Conservation (phyloP, 2,113 vertebrate species). For the Xenus cinereus region DNA sequence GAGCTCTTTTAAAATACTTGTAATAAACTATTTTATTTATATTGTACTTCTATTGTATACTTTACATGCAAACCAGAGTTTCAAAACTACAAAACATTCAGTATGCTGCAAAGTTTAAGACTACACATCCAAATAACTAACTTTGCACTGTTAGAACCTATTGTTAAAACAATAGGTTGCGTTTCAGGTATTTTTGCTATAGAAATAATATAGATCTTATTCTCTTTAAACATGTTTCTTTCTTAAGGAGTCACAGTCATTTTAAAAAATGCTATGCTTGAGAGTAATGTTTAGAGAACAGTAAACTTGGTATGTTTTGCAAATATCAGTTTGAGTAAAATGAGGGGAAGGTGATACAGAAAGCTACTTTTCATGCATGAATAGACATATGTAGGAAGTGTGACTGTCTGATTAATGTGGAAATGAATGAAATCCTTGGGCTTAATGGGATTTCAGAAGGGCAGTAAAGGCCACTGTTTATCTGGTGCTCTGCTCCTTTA, state of each 20-base stretch:
- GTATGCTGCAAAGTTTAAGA: conserved; percentile 1
- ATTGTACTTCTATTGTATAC: conserved; percentile 9
- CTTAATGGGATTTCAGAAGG: not conserved
- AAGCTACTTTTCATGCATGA: not conserved
- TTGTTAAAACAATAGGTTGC: not conserved
- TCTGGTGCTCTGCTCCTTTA: not conserved
- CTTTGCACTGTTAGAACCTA: not conserved
- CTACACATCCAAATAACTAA: not conserved
- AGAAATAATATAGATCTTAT: not conserved
- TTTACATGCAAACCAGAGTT: not conserved
- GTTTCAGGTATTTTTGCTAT: conserved; percentile 17
- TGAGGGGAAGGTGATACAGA: not conserved
- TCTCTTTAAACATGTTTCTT: not conserved
- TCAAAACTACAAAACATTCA: not conserved
- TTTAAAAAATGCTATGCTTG: not conserved
- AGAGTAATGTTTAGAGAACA: not conserved
- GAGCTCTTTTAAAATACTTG: conserved; percentile 67
- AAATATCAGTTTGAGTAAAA: not conserved
- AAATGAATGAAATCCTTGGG: not conserved
- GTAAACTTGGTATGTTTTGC: not conserved
- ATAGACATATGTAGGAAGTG: not conserved
- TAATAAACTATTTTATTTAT: conserved; percentile 70
- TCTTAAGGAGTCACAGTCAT: not conserved
- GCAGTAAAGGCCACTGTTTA: not conserved
- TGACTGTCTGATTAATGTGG: not conserved